Base-by-base conservation (phyloP, 2,888 invertebrate species). In the Drosophila histrio region DNA sequence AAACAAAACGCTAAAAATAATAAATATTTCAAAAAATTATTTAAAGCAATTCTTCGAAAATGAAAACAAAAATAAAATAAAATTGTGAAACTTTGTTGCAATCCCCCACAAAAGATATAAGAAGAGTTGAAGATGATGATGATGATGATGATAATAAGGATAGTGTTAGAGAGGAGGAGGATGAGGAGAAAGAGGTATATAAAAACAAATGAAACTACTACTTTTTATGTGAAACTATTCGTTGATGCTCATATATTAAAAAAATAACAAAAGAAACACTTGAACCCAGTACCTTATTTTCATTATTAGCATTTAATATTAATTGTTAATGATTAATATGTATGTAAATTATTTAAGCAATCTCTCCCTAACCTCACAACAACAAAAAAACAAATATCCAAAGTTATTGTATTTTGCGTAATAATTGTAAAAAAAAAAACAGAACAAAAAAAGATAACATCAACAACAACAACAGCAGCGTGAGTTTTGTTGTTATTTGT, bases 261-360 rank as follows among this genome's bases (percentile, higher is more conserved):
- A 57, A 72, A 72, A 63, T 59, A 71, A 58, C 32, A 56, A 50
- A 56, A 36, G 46, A 65, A 83, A 88, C 89, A 90, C 89, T 89
- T 89, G 79, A 90, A 90, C 90, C 90, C 90, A 90, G 90, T 90
- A 90, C 90, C 90, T 90, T 90, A 90, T 90, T 90, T 90, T 89
- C 89, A 79, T 86, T 83, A 77, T 82, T 83, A 86, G 87, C 87
- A 81, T 82, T 81, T 84, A 87, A 80, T 78, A 84, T 82, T 84
- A 87, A 87, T 87, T 82, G 82, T 82, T 82, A 84, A 87, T 59
- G 44, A 74, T 74, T 81, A 75, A 83, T 86, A 83, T 83, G 84
- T 78, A 84, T 82, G 85, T 84, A 82, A 82, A 87, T 82, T 81
- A 82, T 82, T 82, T 82, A 82, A 87, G 82, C 43, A 74, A 67